Conservation (phyloP, 2,113 vertebrate genomes). For the Lutjanus erythropterus region DNA sequence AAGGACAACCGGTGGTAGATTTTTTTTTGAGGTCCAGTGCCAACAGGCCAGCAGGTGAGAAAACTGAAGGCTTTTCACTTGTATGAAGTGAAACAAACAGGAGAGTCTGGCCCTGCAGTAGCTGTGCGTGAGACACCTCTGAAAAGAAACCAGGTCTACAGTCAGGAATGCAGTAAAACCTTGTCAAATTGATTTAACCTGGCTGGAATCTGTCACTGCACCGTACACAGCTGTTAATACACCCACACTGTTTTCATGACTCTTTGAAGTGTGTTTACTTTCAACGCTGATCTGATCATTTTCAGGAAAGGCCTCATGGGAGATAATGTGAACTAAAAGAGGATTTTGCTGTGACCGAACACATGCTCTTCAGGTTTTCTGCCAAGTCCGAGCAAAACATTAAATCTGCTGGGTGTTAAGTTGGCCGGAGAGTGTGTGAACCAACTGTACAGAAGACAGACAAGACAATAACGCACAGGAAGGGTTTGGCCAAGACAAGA, state of each 20-base stretch:
- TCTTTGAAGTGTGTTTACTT: slow-evolving; percentile 67
- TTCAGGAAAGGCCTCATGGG: slow-evolving; percentile 43
- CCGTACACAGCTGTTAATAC: slow-evolving; percentile 64
- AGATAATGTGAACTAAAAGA: slow-evolving; percentile 37
- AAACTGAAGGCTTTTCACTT: background rate
- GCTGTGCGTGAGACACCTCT: slow-evolving; percentile 2
- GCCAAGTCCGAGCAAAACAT: background rate
- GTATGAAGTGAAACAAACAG: background rate
- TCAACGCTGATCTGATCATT: slow-evolving; percentile 35
- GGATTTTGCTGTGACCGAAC: background rate
- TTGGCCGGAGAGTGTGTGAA: background rate
- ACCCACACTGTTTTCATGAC: slow-evolving; percentile 52
- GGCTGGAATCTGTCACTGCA: slow-evolving; percentile 64
- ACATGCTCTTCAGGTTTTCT: background rate
- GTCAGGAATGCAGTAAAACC: slow-evolving; percentile 63
- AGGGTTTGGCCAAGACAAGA: background rate
- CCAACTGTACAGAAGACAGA: background rate
- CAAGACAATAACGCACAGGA: slow-evolving; percentile 14
- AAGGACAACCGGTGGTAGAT: background rate
- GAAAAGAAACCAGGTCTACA: slow-evolving; percentile 44
- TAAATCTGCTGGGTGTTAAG: background rate
- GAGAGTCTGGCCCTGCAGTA: background rate
- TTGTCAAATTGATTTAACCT: slow-evolving; percentile 67
- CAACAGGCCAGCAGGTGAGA: background rate
- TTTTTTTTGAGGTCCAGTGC: background rate